Percentiles rank a stretch among this genome's conserved stretches.
Conservation (phyloP, 2,888 invertebrate genomes). For the Allophyes oxyacanthae region DNA sequence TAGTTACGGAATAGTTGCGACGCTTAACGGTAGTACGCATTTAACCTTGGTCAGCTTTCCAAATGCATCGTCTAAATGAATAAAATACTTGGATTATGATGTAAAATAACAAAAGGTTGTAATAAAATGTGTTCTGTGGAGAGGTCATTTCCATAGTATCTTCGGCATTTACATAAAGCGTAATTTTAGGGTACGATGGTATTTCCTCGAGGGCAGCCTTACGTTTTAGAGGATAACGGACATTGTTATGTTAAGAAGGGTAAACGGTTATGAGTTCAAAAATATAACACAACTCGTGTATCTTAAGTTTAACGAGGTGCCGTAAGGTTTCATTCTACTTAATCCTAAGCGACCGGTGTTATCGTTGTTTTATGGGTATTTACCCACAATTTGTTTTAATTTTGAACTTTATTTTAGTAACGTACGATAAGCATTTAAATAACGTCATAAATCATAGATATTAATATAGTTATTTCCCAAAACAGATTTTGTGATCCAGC, state of each 20-base stretch:
- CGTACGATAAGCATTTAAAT: no score
- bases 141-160: slow-evolving; percentile 16
- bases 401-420: no score
- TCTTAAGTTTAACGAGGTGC: slow-evolving; percentile 37
- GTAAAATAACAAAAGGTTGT: neutral
- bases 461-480: slow-evolving; percentile 9
- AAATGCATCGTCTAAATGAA: slow-evolving; percentile 13
- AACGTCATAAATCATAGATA: neutral
- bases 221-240: slow-evolving; percentile 47
- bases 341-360: slow-evolving; percentile 11
- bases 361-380: slow-evolving; percentile 6
- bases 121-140: slow-evolving; percentile 1
- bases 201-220: slow-evolving; percentile 46
- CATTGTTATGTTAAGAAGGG: slow-evolving; percentile 56
- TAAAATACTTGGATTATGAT: neutral
- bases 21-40: slow-evolving; percentile 8
- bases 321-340: slow-evolving; percentile 23
- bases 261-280: slow-evolving; percentile 52
- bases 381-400: slow-evolving; percentile 20
- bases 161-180: slow-evolving; percentile 33
- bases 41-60: slow-evolving; percentile 13
- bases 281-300: slow-evolving; percentile 42
- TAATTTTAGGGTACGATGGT: slow-evolving; percentile 48
- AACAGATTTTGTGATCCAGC: slow-evolving; percentile 32
- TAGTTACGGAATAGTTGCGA: slow-evolving; percentile 36